Evolutionary conservation across 2,113 vertebrate genomes (phyloP).

Genomic region (Laticauda colubrina): DNA sequence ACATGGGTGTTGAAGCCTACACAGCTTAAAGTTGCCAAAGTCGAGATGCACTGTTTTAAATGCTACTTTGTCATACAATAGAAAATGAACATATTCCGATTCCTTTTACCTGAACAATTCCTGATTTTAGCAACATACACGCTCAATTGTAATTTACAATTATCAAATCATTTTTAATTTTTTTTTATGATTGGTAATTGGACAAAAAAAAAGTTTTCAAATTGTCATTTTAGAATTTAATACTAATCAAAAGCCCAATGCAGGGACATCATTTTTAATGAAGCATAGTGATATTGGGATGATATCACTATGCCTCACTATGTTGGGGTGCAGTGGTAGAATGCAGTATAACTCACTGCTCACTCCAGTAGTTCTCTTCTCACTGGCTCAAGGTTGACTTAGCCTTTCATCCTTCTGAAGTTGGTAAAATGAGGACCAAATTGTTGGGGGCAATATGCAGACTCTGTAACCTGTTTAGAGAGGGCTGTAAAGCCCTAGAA

Average conservation of each 20-base stretch:
- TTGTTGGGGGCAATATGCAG: too few relatives aligned
- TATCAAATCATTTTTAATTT: background rate
- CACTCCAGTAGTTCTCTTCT: too few relatives aligned
- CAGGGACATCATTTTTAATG: background rate
- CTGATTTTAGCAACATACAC: background rate
- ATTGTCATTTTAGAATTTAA: background rate
- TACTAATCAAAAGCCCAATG: background rate
- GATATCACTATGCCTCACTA: background rate
- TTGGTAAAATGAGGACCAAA: too few relatives aligned
- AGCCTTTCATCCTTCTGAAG: too few relatives aligned
- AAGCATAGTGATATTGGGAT: background rate
- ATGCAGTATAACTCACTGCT: too few relatives aligned
- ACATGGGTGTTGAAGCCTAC: too few relatives aligned
- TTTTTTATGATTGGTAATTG: background rate
- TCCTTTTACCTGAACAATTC: background rate
- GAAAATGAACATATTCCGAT: background rate
- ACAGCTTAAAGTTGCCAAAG: too few relatives aligned
- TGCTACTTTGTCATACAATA: background rate
- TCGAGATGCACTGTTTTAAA: too few relatives aligned
- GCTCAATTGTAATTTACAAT: background rate
- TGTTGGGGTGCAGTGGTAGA: too few relatives aligned
- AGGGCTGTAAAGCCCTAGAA: too few relatives aligned
- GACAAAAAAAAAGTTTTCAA: background rate
- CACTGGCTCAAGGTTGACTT: too few relatives aligned
- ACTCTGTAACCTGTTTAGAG: too few relatives aligned